Evolutionary conservation across 2,797 vertebrate species (phyloP).

Genomic region (Lagorchestes hirsutus): DNA sequence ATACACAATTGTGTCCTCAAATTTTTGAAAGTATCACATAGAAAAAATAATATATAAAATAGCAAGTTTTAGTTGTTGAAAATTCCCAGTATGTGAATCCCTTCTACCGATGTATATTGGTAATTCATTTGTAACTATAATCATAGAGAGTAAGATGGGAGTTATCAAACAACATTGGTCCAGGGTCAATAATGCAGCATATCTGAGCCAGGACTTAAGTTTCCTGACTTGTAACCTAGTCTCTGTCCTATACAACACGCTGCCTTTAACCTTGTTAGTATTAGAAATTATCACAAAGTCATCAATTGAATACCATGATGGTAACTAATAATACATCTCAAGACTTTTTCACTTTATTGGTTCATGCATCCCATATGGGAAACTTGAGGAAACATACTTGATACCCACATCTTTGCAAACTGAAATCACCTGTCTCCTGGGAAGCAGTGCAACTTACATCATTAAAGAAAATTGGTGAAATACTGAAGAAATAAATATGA

Average conservation of each 20-base stretch:
- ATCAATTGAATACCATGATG: neutral
- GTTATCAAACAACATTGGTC: neutral
- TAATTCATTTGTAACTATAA: neutral
- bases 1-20: neutral
- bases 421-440: neutral
- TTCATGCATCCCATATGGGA: neutral
- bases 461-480: neutral
- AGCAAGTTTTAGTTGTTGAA: neutral
- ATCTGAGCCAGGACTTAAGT: neutral
- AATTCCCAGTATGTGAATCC: neutral
- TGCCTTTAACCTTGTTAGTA: neutral
- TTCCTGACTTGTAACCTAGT: neutral
- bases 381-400: neutral
- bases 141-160: neutral
- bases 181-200: neutral
- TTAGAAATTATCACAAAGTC: neutral
- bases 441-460: neutral
- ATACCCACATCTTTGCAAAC: neutral
- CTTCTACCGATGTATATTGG: neutral
- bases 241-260: neutral
- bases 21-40: neutral
- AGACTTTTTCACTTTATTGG: neutral
- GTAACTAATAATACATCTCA: neutral
- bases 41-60: neutral
- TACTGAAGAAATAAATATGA: neutral